Base-by-base conservation (phyloP, 2,888 invertebrate genomes). In the Pristionchus fissidentatus region DNA sequence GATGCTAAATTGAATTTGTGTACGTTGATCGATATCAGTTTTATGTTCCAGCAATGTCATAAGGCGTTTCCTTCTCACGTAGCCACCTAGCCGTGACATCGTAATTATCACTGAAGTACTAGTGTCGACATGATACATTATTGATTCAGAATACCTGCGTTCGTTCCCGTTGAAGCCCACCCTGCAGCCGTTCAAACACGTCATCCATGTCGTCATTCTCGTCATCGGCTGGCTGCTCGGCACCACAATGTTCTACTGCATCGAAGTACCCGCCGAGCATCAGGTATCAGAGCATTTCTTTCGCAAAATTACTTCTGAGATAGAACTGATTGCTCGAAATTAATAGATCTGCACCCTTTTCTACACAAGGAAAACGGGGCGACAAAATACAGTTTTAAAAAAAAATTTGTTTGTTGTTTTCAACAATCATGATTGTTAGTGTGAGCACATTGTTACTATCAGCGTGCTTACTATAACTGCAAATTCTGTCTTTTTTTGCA, bases 201-300 rank as follows among this genome's bases (percentile, higher is more conserved):
- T 70, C 26, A 38, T 70, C 13, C 70, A 70, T 26, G 70, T 70
- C 38, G 41, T 70, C 70, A 70, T 70, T 70, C 70, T 70, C 10
- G 26, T 70, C 38, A 7, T 13, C 32, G 70, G 70, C 41, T 70
- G 70, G 70, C 41, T 70, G 70, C 70, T 70, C 32, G 70, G 70
- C 22, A 70, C 70, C 26, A n/a, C 22, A n/a, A 70, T 70, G 8
- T 70, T 70, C 70, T 70, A 70, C 41, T 22, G 41, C 8, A 70
- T 70, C 26, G 70, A 70, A 70, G 70, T 70, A 4, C 70, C 70
- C 41, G 70, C 70, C 8, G 70, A 70, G 15, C 70, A 70, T 32
- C 70, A 70, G 43, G 70, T 70, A 0, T 1, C n/a, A 15, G 4
- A 22, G 15, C 26, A 57, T 26, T 60, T 29, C 3, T 13, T 3